Percentiles rank a stretch among this genome's conserved stretches.
phyloP scores from a whole-genome alignment of 2,797 vertebrate genomes.

The Scleropages formosus region DNA sequence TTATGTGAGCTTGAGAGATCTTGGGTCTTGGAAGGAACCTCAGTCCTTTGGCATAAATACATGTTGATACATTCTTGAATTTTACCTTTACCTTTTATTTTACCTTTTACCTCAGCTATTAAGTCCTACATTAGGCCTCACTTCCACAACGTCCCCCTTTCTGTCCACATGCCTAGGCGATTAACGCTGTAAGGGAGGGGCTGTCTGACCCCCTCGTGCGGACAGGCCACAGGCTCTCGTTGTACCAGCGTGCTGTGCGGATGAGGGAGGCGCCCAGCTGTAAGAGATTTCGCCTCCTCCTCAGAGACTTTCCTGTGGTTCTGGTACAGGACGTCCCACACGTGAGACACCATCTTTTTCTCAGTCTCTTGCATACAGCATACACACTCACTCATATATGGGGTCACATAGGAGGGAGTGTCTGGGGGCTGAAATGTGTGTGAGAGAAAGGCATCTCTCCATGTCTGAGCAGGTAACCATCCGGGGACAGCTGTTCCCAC shows the following conservation, averaged over 20 bases:
- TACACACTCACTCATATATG: neutral
- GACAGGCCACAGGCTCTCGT: conserved; percentile 84
- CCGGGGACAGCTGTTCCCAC: conserved; percentile 87
- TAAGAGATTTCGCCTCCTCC: conserved; percentile 65
- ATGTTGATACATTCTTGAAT: too few species aligned
- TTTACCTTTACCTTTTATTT: too few species aligned
- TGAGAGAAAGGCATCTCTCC: neutral
- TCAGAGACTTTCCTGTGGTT: conserved; percentile 72
- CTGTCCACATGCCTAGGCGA: conserved; percentile 64
- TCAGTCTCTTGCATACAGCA: neutral
- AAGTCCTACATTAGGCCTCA: too few species aligned
- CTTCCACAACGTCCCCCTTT: neutral
- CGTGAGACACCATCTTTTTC: conserved; percentile 62
- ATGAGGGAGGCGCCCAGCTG: conserved; percentile 81
- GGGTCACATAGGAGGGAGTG: neutral
- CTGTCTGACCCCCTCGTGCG: conserved; percentile 82
- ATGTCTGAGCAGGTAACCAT: conserved; percentile 82
- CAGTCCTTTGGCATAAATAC: too few species aligned
- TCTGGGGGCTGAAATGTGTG: neutral
- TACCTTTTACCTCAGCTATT: too few species aligned
- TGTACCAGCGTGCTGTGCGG: conserved; percentile 82
- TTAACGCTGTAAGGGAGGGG: conserved; percentile 74
- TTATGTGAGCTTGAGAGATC: too few species aligned
- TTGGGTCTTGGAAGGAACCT: too few species aligned
- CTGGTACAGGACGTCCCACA: conserved; percentile 79